Conservation (phyloP, 2,113 vertebrate genomes). For the Macrotis lagotis region DNA sequence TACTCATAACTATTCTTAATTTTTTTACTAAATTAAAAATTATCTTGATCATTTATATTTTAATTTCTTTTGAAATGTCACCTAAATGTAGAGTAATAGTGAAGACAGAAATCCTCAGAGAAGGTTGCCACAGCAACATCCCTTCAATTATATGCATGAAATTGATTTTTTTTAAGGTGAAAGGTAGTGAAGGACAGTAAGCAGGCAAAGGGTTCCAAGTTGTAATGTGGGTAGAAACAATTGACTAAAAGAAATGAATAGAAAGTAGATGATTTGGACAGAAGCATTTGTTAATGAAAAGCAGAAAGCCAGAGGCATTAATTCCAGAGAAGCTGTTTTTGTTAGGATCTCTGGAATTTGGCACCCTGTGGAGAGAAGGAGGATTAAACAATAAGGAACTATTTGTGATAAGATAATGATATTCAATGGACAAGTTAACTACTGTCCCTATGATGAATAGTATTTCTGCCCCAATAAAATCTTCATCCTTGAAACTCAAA, state of each 20-base stretch:
- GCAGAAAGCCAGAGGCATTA: neutral
- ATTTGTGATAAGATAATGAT: neutral
- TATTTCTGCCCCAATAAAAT: neutral
- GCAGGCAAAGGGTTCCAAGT: slow-evolving; percentile 34
- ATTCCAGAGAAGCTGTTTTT: neutral
- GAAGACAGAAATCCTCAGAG: slow-evolving; percentile 38
- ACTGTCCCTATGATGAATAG: neutral
- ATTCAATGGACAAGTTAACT: neutral
- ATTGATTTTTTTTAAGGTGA: slow-evolving; percentile 40
- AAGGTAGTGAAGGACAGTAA: neutral
- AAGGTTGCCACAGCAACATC: slow-evolving; percentile 72
- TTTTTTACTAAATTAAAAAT: slow-evolving; percentile 59
- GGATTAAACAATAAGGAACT: neutral
- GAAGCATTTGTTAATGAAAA: neutral
- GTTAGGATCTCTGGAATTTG: neutral
- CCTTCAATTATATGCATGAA: slow-evolving; percentile 21
- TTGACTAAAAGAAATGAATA: neutral
- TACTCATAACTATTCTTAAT: slow-evolving; percentile 61
- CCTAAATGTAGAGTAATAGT: slow-evolving; percentile 67
- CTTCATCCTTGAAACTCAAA: neutral
- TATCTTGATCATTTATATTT: neutral
- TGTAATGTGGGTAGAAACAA: slow-evolving; percentile 14
- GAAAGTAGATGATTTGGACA: neutral
- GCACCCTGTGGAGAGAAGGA: neutral
- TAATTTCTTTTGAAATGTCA: slow-evolving; percentile 50